Evolutionary conservation across 1,140 invertebrate species (phyloP).

Genomic region (Pachypsylla venusta): DNA sequence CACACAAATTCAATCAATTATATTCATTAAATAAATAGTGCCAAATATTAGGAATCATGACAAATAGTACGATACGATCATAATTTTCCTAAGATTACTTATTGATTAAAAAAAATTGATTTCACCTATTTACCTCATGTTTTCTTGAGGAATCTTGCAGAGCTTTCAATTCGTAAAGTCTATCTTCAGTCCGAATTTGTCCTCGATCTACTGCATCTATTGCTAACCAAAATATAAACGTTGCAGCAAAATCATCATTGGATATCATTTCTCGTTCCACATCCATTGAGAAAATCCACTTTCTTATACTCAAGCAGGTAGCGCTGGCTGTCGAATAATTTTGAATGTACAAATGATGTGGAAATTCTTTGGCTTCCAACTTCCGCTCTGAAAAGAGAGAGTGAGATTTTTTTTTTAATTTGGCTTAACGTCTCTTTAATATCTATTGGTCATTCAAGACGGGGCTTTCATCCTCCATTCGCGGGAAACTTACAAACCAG

Average conservation of each 20-base stretch:
- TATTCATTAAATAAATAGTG: too few species aligned
- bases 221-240: constrained; percentile 66
- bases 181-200: constrained; percentile 71
- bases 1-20: too few species aligned
- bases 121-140: constrained; percentile 44
- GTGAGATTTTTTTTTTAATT: too few species aligned
- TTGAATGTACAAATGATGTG: constrained; percentile 95
- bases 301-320: constrained; percentile 82
- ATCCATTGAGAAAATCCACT: constrained; percentile 80
- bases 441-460: background rate
- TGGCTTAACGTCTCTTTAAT: too few species aligned
- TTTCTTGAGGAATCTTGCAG: constrained; percentile 79
- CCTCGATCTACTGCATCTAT: constrained; percentile 91
- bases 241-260: constrained; percentile 43
- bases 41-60: too few species aligned
- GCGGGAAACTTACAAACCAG: too few species aligned
- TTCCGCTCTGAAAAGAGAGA: constrained; percentile 76
- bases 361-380: constrained; percentile 81
- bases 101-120: background rate
- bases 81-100: background rate
- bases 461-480: background rate
- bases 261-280: constrained; percentile 54
- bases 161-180: constrained; percentile 87
- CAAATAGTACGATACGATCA: background rate
- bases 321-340: constrained; percentile 98